These are phyloP conservation scores for Melanostoma mellinum DNA, from an alignment of 2,888 invertebrate species.

Conservation along the genomic window DNA sequence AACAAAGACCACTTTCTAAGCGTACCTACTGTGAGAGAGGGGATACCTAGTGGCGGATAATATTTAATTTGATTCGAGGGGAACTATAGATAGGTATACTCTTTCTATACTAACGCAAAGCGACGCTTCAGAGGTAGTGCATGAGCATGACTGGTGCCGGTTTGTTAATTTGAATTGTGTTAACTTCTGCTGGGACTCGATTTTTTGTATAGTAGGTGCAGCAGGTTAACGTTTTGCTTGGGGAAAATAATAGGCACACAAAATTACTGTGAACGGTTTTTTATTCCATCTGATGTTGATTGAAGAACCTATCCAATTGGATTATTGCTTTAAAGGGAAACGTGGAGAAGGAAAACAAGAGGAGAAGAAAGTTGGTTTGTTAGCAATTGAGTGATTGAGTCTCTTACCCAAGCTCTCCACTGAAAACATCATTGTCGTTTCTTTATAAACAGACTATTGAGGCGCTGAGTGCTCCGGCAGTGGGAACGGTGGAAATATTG, in stretches of 20 bases:
- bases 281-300: slow-evolving; percentile 2
- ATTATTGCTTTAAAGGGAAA: too few species aligned
- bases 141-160: too few species aligned
- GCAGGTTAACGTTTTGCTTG: slow-evolving; percentile 59
- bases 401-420: too few species aligned
- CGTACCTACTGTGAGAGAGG: slow-evolving; percentile 6
- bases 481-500: too few species aligned
- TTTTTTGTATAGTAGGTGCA: slow-evolving; percentile 62
- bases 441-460: too few species aligned
- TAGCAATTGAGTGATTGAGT: too few species aligned
- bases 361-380: too few species aligned
- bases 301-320: background rate
- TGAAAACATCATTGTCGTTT: too few species aligned
- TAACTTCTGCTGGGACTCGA: slow-evolving; percentile 50
- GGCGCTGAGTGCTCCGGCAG: too few species aligned
- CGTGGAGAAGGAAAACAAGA: too few species aligned
- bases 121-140: background rate
- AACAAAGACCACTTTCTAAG: background rate
- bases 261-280: slow-evolving; percentile 57
- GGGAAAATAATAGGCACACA: slow-evolving; percentile 69
- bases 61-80: slow-evolving; percentile 34
- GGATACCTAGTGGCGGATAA: background rate
- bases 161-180: too few species aligned
- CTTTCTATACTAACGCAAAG: background rate
- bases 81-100: slow-evolving; percentile 13